A percentile compares a stretch with the other conserved stretches of the same genome.
These are phyloP conservation scores for Potamarius usumacintae DNA, from an alignment of 2,113 vertebrate species.

Conservation along the genomic window DNA sequence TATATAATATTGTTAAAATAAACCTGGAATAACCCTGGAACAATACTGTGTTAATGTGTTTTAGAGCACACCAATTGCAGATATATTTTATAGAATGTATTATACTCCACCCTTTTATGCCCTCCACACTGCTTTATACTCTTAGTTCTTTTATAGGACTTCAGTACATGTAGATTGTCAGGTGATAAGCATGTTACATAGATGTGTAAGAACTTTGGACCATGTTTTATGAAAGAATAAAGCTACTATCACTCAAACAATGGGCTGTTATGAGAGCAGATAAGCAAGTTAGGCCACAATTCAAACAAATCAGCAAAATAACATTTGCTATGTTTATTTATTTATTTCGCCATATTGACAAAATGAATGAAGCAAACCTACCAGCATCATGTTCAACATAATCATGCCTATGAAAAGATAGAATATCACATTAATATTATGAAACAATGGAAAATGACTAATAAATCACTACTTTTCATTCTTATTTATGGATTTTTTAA, in stretches of 20 bases:
- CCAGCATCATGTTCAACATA: conserved; percentile 56
- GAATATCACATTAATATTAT: background rate
- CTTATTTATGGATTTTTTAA: background rate
- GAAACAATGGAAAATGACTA: background rate
- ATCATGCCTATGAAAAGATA: conserved; percentile 54
- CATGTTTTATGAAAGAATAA: conserved; percentile 1
- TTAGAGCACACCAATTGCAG: conserved; percentile 17
- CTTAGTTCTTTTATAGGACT: background rate
- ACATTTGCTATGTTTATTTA: background rate
- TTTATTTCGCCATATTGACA: background rate
- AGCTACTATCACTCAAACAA: conserved; percentile 8
- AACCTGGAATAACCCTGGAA: background rate
- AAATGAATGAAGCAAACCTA: conserved; percentile 52
- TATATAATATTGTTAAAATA: background rate
- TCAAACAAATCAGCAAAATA: background rate
- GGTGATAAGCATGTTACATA: conserved; percentile 4
- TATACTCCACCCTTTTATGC: conserved; percentile 47
- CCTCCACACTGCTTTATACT: background rate
- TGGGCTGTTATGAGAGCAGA: conserved; percentile 1
- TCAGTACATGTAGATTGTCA: conserved; percentile 21
- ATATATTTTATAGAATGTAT: conserved; percentile 32
- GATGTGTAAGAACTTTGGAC: conserved; percentile 30
- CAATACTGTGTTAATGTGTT: conserved; percentile 19
- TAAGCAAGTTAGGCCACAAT: background rate
- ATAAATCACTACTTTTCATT: background rate